These are phyloP conservation scores for Plemyria rubiginata DNA, from an alignment of 2,888 invertebrate genomes.

Conservation along the genomic window DNA sequence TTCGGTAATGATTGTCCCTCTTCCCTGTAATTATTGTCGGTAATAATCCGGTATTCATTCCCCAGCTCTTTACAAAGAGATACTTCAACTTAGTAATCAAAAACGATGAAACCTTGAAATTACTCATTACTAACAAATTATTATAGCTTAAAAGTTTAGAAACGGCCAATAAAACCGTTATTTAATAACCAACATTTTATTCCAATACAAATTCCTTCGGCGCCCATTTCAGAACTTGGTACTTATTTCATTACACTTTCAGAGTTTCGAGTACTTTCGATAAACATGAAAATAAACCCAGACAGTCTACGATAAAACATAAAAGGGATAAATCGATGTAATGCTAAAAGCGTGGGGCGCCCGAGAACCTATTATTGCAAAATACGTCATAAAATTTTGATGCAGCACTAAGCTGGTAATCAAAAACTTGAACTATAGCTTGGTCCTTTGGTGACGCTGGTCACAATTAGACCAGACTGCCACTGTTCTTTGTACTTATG, in stretches of 20 bases:
- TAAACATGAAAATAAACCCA: slow-evolving; percentile 30
- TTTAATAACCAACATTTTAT: not conserved
- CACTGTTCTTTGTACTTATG: too few relatives aligned
- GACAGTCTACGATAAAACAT: slow-evolving; percentile 35
- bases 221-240: not conserved
- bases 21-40: too few relatives aligned
- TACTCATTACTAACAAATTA: too few relatives aligned
- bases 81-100: too few relatives aligned
- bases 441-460: not conserved
- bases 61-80: too few relatives aligned
- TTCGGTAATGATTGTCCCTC: too few relatives aligned
- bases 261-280: slow-evolving; percentile 22
- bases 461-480: not conserved
- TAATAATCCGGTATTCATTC: too few relatives aligned
- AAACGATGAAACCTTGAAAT: too few relatives aligned
- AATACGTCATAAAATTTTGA: slow-evolving; percentile 46
- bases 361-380: slow-evolving; percentile 43
- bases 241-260: slow-evolving; percentile 17
- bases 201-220: not conserved
- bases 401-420: slow-evolving; percentile 33
- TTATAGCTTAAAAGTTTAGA: not conserved
- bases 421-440: slow-evolving; percentile 14
- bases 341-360: slow-evolving; percentile 55
- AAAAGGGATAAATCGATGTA: slow-evolving; percentile 49
- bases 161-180: not conserved